phyloP scores from a whole-genome alignment of 2,888 invertebrate species.

The Ganaspis brasiliensis region DNA sequence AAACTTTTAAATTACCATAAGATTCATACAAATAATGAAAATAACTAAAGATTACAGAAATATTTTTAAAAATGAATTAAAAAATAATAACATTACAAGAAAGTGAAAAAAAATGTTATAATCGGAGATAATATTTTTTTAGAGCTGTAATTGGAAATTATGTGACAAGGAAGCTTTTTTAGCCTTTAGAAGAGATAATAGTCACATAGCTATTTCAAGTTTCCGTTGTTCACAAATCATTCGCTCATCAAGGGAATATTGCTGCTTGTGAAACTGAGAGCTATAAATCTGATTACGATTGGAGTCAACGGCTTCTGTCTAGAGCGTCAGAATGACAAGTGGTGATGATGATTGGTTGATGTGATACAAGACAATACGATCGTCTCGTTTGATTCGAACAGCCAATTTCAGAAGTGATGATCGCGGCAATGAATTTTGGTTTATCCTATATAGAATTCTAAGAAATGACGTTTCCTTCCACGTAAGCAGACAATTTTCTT shows the following conservation, averaged over 20 bases:
- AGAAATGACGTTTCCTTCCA: too few species aligned
- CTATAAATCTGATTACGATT: conserved; percentile 32
- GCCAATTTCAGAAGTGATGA: background rate
- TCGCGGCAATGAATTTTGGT: conserved; percentile 18
- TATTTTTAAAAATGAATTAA: too few species aligned
- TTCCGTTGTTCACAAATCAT: conserved; percentile 34
- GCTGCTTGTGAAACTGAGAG: conserved; percentile 23
- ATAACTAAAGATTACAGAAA: too few species aligned
- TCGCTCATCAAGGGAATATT: conserved; percentile 32
- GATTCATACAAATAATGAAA: too few species aligned
- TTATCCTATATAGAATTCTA: too few species aligned
- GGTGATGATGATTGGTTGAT: conserved; percentile 40
- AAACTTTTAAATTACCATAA: too few species aligned
- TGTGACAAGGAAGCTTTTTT: background rate
- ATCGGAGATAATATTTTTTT: too few species aligned
- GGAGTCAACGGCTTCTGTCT: conserved; percentile 30
- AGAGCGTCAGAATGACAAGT: conserved; percentile 30
- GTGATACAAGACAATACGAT: conserved; percentile 21
- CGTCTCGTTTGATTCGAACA: conserved; percentile 22
- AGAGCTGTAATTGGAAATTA: too few species aligned
- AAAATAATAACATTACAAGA: too few species aligned
- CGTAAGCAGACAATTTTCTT: too few species aligned
- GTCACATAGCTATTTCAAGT: background rate
- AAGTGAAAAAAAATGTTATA: too few species aligned
- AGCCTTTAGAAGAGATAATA: background rate